Conservation (phyloP, 2,888 invertebrate genomes). For the Willowsia nigromaculata region DNA sequence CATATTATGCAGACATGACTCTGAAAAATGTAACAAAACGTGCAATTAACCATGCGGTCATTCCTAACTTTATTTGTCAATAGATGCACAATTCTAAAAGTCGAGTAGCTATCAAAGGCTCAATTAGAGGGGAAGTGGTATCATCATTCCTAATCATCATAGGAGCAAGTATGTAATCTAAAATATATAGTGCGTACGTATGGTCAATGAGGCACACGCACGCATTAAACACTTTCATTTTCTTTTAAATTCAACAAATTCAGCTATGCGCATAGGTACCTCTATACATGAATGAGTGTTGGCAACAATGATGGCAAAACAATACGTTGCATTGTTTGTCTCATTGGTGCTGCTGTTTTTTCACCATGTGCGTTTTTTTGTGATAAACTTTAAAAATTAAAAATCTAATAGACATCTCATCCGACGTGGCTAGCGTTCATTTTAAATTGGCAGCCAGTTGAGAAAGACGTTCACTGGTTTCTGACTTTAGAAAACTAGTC, state of each 20-base stretch:
- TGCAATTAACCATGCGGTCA: slow-evolving; percentile 57
- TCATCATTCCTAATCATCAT: not conserved
- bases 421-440: slow-evolving; percentile 27
- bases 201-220: too few species aligned
- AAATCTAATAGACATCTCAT: slow-evolving; percentile 2
- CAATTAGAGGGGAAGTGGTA: slow-evolving; percentile 29
- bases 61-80: not conserved
- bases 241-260: slow-evolving; percentile 42
- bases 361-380: not conserved
- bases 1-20: not conserved
- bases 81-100: not conserved
- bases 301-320: not conserved
- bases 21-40: not conserved
- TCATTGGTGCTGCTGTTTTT: not conserved
- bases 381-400: not conserved
- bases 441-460: slow-evolving; percentile 59
- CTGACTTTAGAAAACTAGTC: slow-evolving; percentile 52
- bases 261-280: not conserved
- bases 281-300: not conserved
- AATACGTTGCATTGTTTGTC: not conserved
- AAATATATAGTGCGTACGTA: not conserved
- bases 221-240: slow-evolving; percentile 63
- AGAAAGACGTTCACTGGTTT: slow-evolving; percentile 41
- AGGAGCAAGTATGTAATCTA: not conserved
- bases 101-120: not conserved